Conservation (phyloP, 2,797 vertebrate genomes). For the Paedocypris micromegethes region DNA sequence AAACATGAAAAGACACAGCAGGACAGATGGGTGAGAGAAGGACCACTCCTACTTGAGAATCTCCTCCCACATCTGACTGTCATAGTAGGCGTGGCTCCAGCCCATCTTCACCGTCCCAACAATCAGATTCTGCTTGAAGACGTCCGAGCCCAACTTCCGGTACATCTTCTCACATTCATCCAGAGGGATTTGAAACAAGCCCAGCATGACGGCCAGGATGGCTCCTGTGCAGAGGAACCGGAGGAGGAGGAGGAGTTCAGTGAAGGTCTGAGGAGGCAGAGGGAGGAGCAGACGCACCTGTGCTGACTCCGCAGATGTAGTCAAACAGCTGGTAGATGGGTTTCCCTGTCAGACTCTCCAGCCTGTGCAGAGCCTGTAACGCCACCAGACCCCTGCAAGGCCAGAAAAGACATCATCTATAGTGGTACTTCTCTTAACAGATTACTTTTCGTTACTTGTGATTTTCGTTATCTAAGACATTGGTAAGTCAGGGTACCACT, state of each 20-base stretch:
- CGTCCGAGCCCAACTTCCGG: constrained; percentile 86
- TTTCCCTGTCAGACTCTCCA: constrained; percentile 88
- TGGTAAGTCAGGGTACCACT: too few relatives aligned
- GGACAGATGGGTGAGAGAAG: background rate
- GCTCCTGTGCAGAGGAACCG: constrained; percentile 71
- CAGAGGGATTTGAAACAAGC: constrained; percentile 86
- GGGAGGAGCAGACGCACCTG: constrained; percentile 68
- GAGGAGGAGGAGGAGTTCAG: background rate
- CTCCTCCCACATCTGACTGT: constrained; percentile 93
- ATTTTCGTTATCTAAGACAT: too few relatives aligned
- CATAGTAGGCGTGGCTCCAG: constrained; percentile 96
- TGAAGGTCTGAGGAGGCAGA: background rate
- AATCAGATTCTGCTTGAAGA: constrained; percentile 96
- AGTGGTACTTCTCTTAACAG: too few relatives aligned
- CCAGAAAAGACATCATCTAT: background rate
- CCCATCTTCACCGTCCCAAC: constrained; percentile 97
- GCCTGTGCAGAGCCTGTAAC: constrained; percentile 83
- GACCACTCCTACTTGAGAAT: constrained; percentile 84
- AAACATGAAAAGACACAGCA: background rate
- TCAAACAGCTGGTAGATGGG: constrained; percentile 90
- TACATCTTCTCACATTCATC: constrained; percentile 93
- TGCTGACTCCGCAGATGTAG: constrained; percentile 97
- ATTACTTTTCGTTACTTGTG: too few relatives aligned
- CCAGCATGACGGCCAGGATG: constrained; percentile 96
- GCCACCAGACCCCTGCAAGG: constrained; percentile 83